A percentile compares a stretch with the other conserved stretches of the same genome.
phyloP scores from a whole-genome alignment of 2,113 vertebrate genomes.

The Microcebus tavaratra region DNA sequence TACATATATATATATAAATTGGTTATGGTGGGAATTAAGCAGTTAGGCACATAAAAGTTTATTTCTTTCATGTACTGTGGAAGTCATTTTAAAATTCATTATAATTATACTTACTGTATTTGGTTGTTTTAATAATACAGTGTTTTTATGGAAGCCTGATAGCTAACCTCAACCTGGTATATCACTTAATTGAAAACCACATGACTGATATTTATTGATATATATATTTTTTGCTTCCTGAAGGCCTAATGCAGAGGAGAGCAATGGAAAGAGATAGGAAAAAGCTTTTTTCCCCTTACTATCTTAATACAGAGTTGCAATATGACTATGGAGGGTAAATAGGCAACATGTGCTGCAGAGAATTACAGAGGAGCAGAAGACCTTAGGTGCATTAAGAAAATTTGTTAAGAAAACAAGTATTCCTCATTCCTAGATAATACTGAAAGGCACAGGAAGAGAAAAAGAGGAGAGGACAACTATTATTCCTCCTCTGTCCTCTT shows the following conservation, averaged over 20 bases:
- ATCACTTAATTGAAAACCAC: background rate
- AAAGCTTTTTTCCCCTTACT: background rate
- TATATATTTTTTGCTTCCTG: background rate
- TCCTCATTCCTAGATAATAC: background rate
- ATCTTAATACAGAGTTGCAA: background rate
- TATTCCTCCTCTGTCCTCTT: background rate
- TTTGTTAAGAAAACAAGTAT: background rate
- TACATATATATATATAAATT: background rate
- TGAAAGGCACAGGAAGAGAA: background rate
- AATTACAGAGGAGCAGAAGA: background rate
- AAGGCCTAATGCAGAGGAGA: background rate
- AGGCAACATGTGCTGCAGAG: background rate
- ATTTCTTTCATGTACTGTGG: background rate
- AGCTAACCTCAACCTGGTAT: background rate
- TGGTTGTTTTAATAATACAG: background rate
- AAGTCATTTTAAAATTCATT: background rate
- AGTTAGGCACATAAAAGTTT: background rate
- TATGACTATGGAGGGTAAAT: background rate
- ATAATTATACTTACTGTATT: background rate
- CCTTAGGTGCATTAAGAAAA: background rate
- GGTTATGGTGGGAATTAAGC: background rate
- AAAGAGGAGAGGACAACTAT: background rate
- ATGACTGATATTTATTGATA: background rate
- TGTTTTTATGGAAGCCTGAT: background rate
- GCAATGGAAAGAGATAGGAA: background rate